Conservation (phyloP, 2,113 vertebrate genomes). For the Odontophorus gujanensis region DNA sequence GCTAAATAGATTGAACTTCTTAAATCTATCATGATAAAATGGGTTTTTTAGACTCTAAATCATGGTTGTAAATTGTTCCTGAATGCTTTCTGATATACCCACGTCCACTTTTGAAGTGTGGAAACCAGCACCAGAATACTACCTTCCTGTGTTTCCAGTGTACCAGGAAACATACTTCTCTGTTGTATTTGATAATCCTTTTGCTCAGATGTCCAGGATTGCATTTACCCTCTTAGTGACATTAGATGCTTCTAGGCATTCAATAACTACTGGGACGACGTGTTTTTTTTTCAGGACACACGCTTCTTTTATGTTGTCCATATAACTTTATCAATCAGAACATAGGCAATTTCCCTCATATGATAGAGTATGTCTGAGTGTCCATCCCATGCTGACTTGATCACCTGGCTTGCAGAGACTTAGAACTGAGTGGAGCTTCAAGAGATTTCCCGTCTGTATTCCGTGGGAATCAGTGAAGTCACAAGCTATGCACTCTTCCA, state of each 20-base stretch:
- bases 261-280: not conserved
- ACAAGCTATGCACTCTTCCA: not conserved
- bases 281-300: too few species aligned
- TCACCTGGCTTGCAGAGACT: not conserved
- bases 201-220: not conserved
- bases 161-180: not conserved
- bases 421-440: not conserved
- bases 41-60: not conserved
- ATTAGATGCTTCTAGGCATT: accelerated
- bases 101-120: not conserved
- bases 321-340: not conserved
- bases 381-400: accelerated
- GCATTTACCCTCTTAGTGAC: not conserved
- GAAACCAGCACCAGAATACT: not conserved
- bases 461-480: not conserved
- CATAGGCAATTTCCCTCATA: not conserved
- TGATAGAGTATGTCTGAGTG: not conserved
- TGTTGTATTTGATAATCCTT: not conserved
- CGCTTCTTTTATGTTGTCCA: accelerated
- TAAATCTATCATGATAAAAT: not conserved
- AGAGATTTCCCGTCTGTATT: not conserved
- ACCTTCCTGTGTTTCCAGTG: not conserved
- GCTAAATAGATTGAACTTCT: not conserved
- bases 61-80: not conserved
- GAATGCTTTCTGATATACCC: not conserved